Conservation (phyloP, 2,888 invertebrate genomes). For the Xiphydria camelus region DNA sequence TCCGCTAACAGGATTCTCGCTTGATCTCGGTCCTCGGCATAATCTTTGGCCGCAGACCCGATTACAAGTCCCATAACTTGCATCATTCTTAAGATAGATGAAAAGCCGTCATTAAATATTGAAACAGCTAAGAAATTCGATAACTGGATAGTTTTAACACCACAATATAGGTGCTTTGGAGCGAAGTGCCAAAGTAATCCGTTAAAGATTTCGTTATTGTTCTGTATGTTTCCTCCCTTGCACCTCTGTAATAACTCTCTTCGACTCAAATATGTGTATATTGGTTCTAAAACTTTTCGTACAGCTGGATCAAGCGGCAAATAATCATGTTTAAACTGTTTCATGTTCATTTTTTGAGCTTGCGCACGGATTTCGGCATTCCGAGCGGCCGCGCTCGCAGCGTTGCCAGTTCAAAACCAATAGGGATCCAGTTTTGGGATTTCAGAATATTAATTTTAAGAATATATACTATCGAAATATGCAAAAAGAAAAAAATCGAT, state of each 20-base stretch:
- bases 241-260: slow-evolving; percentile 16
- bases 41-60: slow-evolving; percentile 15
- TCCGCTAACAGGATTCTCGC: slow-evolving; percentile 4
- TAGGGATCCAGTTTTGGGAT: no score
- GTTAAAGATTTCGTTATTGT: slow-evolving; percentile 21
- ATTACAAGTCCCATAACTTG: slow-evolving; percentile 11
- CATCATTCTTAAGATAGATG: slow-evolving; percentile 13
- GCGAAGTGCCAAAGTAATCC: slow-evolving; percentile 23
- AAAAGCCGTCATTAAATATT: slow-evolving; percentile 20
- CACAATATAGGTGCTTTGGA: slow-evolving; percentile 20
- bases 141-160: slow-evolving; percentile 19
- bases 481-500: no score
- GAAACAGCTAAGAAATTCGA: slow-evolving; percentile 17
- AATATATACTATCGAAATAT: no score
- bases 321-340: slow-evolving; percentile 13
- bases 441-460: no score
- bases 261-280: slow-evolving; percentile 7
- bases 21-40: slow-evolving; percentile 8
- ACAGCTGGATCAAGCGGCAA: slow-evolving; percentile 9
- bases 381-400: no score
- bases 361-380: no score
- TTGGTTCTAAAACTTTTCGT: slow-evolving; percentile 14
- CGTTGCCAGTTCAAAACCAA: no score
- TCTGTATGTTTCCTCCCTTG: slow-evolving; percentile 16
- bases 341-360: no score